These are phyloP conservation scores for Caenorhabditis panamensis DNA, from an alignment of 2,888 invertebrate genomes.

Conservation along the genomic window DNA sequence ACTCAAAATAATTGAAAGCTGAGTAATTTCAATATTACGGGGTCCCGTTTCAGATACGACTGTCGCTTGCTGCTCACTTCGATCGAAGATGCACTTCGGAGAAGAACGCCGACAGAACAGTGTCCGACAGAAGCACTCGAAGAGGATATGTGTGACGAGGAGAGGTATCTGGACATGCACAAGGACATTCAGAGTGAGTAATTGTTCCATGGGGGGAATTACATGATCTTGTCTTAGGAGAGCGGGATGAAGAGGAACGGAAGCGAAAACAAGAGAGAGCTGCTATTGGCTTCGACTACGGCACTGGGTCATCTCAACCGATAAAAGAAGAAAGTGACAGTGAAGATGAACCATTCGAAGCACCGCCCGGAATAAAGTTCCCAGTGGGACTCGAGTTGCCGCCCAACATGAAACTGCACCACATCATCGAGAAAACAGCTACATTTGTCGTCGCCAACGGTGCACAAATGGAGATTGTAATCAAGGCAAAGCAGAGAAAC, in stretches of 20 bases:
- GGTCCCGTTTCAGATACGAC: constrained; percentile 76
- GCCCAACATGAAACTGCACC: constrained; percentile 71
- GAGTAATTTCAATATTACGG: background rate
- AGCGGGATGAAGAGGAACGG: constrained; percentile 49
- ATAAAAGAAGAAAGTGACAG: constrained; percentile 62
- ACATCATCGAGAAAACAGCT: constrained; percentile 93
- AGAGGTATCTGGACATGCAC: constrained; percentile 92
- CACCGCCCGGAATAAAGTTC: constrained; percentile 87
- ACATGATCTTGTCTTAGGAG: constrained; percentile 31
- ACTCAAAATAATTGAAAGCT: background rate
- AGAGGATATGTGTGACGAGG: constrained; percentile 94
- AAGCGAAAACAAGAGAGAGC: constrained; percentile 1
- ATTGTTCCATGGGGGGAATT: background rate
- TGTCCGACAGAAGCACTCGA: constrained; percentile 84
- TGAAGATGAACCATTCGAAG: constrained; percentile 86
- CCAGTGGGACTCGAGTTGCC: constrained; percentile 86
- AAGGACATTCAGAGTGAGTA: constrained; percentile 87
- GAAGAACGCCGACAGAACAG: constrained; percentile 85
- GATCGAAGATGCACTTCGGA: constrained; percentile 83
- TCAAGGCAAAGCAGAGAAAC: constrained; percentile 92
- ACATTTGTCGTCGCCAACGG: constrained; percentile 85
- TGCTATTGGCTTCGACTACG: constrained; percentile 53
- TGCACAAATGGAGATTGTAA: constrained; percentile 97
- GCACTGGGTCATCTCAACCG: constrained; percentile 10
- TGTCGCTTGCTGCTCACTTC: constrained; percentile 75